Evolutionary conservation across 2,888 invertebrate genomes (phyloP), one percentile per base, ranked within the genome.

Genomic region (Calameuta filiformis): DNA sequence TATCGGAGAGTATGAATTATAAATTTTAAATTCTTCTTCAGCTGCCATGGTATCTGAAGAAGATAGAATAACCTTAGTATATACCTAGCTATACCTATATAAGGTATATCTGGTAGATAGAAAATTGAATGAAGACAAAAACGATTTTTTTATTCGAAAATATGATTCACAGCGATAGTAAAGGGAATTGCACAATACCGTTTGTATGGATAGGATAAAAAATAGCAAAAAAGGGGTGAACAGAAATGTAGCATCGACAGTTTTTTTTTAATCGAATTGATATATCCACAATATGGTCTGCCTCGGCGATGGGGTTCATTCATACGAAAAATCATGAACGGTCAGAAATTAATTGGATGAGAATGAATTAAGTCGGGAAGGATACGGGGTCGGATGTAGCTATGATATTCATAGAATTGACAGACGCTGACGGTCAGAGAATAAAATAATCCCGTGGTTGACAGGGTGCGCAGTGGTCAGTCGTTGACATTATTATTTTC

Each of bases 301-400:
- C 56, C 56, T 56, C 2, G 56, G 0, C 9, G 56, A 56, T 23
- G 56, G 23, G 2, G 23, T 56, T 56, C 23, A 56, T 56, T 56
- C 15, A 9, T 56, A 23, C 56, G 56, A 56, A 56, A 56, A 56
- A 56, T 81, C 78, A 77, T 81, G 79, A 78, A 82, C 77, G 76
- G 79, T 78, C 81, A 71, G 77, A 82, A 80, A 81, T 82, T 82
- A 83, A 83, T 84, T 81, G 79, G 73, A 79, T 77, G 76, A 79
- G 81, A 82, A 81, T 79, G 74, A 76, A 79, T 80, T 80, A 79
- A 80, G 83, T 81, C 74, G 74, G 68, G 77, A 77, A 73, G 76
- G 76, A 78, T 73, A 69, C 23, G 75, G 23, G 23, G 35, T 75
- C 56, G 56, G 23, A 23, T 1, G 56, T 56, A 56, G 56, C 23